Evolutionary conservation across 2,797 vertebrate genomes (phyloP).

Genomic region (Rhinella marina): DNA sequence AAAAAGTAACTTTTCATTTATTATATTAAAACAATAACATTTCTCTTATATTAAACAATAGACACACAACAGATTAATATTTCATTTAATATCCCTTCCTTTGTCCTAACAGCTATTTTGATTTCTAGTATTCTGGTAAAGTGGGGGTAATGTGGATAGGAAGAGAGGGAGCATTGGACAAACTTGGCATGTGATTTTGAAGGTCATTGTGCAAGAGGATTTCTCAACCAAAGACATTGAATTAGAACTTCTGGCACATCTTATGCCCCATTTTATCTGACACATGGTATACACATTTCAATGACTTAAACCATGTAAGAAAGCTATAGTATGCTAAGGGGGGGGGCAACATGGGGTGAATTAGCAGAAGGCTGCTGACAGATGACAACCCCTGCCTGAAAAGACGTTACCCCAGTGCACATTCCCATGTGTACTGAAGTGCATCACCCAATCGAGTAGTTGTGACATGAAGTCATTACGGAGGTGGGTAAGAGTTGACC

Average conservation of each 20-base stretch:
- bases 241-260: neutral
- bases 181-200: slow-evolving; percentile 35
- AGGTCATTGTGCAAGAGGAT: slow-evolving; percentile 21
- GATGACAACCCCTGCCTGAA: neutral
- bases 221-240: slow-evolving; percentile 8
- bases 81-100: slow-evolving; percentile 70
- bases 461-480: neutral
- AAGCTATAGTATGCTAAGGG: neutral
- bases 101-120: slow-evolving; percentile 64
- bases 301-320: neutral
- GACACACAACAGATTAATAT: slow-evolving; percentile 78
- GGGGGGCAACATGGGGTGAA: neutral
- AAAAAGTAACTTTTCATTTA: slow-evolving; percentile 71
- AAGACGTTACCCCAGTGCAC: neutral
- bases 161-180: slow-evolving; percentile 25
- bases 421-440: neutral
- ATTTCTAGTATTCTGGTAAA: slow-evolving; percentile 15
- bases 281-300: neutral
- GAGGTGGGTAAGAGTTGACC: neutral
- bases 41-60: slow-evolving; percentile 82
- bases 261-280: neutral
- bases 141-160: slow-evolving; percentile 27
- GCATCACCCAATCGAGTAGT: slow-evolving; percentile 1
- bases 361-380: neutral
- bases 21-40: slow-evolving; percentile 73